Evolutionary conservation across 2,113 vertebrate species (phyloP).

Genomic region (Carassius gibelio): DNA sequence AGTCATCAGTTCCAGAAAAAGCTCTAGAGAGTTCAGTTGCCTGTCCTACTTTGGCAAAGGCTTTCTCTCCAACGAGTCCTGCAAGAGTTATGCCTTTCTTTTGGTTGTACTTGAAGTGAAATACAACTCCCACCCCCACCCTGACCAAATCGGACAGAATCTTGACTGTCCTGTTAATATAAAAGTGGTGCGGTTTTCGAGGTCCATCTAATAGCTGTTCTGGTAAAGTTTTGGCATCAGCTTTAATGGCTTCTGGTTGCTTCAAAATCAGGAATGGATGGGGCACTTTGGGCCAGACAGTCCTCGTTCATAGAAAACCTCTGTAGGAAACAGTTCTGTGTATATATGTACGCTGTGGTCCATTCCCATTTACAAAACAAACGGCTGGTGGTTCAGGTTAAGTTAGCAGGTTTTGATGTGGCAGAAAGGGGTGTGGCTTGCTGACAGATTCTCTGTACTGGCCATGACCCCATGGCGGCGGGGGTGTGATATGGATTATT

Average conservation of each 20-base stretch:
- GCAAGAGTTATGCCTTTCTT: constrained; percentile 47
- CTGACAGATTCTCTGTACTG: constrained; percentile 42
- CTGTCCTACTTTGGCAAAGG: constrained; percentile 69
- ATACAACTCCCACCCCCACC: too few species aligned
- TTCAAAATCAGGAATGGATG: constrained; percentile 60
- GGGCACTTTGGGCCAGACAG: too few species aligned
- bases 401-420: constrained; percentile 52
- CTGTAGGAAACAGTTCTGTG: not conserved
- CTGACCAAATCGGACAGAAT: constrained; percentile 63
- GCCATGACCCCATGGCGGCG: constrained; percentile 33
- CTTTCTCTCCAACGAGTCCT: constrained; percentile 58
- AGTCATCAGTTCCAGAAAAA: constrained; percentile 57
- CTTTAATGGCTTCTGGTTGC: constrained; percentile 76
- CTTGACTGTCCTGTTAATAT: constrained; percentile 65
- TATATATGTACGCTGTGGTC: constrained; percentile 13
- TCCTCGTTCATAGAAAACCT: constrained; percentile 48
- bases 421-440: constrained; percentile 30
- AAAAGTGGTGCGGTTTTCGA: constrained; percentile 50
- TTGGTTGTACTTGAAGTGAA: constrained; percentile 18
- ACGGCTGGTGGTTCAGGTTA: constrained; percentile 38
- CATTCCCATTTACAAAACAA: constrained; percentile 24
- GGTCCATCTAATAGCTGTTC: constrained; percentile 31
- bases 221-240: constrained; percentile 64
- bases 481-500: constrained; percentile 17
- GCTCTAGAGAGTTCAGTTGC: constrained; percentile 56